phyloP scores from a whole-genome alignment of 2,888 invertebrate species.

The Tridacna gigas region DNA sequence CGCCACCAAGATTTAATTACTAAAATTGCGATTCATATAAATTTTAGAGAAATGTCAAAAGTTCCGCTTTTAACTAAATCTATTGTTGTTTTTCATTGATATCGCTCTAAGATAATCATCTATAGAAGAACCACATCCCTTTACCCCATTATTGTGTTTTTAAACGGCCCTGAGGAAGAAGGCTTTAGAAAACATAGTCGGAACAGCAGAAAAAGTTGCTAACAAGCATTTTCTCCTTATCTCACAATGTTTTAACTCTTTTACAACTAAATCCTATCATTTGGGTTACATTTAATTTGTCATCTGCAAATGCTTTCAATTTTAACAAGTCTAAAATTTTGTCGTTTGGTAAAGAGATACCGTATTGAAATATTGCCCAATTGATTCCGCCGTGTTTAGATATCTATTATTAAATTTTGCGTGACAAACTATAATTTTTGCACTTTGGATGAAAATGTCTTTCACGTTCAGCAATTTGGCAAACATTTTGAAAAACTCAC shows the following conservation, averaged over 20 bases:
- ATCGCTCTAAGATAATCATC: background rate
- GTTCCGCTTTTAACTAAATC: background rate
- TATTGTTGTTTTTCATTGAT: background rate
- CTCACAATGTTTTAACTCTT: no score
- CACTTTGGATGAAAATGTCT: background rate
- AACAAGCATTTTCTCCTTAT: no score
- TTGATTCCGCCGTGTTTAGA: background rate
- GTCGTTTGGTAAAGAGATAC: background rate
- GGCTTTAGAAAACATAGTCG: no score
- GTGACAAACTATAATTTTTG: background rate
- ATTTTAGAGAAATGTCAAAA: slow-evolving; percentile 1
- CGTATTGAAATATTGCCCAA: background rate
- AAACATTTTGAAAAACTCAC: no score
- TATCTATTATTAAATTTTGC: background rate
- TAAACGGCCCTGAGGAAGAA: no score
- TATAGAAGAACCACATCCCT: background rate
- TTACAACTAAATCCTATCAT: no score
- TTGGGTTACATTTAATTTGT: no score
- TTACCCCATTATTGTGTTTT: background rate
- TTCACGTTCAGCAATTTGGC: background rate
- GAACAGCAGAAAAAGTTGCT: no score
- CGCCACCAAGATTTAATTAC: background rate
- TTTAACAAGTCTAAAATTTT: no score
- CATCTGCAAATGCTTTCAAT: no score
- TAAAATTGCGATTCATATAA: background rate